Evolutionary conservation across 2,113 vertebrate species (phyloP).

Genomic region (Mormyrus iriodes): DNA sequence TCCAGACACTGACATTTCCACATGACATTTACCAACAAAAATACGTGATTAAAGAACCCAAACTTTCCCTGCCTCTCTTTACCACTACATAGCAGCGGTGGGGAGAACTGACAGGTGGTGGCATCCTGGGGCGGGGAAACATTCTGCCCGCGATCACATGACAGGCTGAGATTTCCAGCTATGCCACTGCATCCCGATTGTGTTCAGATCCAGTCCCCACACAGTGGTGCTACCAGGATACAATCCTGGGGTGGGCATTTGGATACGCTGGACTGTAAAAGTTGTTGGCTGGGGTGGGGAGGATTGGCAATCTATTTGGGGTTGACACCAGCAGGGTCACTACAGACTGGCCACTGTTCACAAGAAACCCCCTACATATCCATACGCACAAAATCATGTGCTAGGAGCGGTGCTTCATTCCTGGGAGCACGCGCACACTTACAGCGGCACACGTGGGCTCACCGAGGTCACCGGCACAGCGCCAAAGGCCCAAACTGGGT

Average conservation of each 20-base stretch:
- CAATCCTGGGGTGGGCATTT: not conserved
- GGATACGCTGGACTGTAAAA: not conserved
- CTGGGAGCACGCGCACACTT: not conserved
- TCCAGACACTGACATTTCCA: conserved; percentile 1
- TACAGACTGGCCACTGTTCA: not conserved
- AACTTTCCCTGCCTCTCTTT: not conserved
- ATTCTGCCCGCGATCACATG: not conserved
- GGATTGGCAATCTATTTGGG: too few species aligned
- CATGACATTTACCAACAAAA: conserved; percentile 15
- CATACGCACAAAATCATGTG: not conserved
- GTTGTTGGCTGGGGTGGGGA: too few species aligned
- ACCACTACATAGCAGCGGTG: not conserved
- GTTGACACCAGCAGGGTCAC: too few species aligned
- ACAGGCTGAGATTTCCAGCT: not conserved
- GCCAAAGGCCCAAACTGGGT: not conserved
- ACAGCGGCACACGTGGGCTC: not conserved
- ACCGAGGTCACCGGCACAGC: not conserved
- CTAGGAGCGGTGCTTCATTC: not conserved
- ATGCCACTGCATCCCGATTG: not conserved
- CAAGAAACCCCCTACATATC: not conserved
- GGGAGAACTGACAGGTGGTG: not conserved
- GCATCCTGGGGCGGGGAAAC: not conserved
- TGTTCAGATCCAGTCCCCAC: not conserved
- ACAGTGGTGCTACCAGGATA: not conserved
- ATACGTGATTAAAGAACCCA: conserved; percentile 6